Conservation (phyloP, 2,113 vertebrate species). For the Crotalus tigris region DNA sequence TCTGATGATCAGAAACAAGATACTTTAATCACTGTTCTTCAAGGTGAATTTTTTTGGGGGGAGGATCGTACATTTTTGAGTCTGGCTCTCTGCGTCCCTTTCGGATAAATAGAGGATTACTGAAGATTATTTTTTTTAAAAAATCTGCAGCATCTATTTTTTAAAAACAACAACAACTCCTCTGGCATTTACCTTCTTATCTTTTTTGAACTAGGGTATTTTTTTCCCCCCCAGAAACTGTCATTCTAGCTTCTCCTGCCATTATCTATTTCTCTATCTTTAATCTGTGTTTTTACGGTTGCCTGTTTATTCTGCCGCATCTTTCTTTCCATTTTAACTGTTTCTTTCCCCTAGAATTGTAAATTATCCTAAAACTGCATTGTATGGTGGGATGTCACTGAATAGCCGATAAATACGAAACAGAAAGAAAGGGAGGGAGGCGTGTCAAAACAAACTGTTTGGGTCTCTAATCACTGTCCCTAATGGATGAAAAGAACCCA, state of each 20-base stretch:
- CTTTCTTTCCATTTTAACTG: not conserved
- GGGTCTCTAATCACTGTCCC: not conserved
- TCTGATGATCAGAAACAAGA: not conserved
- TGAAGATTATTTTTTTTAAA: not conserved
- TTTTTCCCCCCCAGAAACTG: not conserved
- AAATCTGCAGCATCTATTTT: not conserved
- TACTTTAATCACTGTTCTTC: not conserved
- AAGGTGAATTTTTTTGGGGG: not conserved
- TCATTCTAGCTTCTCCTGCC: not conserved
- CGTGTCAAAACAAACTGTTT: not conserved
- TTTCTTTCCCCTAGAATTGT: not conserved
- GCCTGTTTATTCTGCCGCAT: not conserved
- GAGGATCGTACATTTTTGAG: not conserved
- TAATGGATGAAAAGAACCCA: not conserved
- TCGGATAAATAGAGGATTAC: not conserved
- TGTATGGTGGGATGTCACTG: not conserved
- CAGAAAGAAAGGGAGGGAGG: not conserved
- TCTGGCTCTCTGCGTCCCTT: not conserved
- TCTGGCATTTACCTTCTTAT: not conserved
- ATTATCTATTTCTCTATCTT: not conserved
- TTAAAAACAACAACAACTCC: not conserved
- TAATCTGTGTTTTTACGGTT: not conserved
- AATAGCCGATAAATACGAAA: not conserved
- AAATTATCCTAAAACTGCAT: not conserved
- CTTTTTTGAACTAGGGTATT: not conserved